Conservation (phyloP, 2,888 invertebrate genomes). For the Mantis religiosa region DNA sequence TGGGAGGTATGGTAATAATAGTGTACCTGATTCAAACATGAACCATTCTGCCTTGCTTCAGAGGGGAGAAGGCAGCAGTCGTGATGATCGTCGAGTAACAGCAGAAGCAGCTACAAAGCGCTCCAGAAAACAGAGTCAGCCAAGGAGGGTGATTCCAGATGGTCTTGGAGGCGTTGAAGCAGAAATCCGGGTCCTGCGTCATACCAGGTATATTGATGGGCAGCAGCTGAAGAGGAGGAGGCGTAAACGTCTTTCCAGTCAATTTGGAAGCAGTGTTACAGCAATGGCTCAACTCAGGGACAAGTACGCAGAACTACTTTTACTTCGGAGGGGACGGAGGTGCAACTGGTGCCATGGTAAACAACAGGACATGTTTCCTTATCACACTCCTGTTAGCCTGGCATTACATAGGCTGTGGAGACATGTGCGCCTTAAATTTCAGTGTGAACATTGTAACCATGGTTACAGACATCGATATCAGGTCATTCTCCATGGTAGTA, state of each 20-base stretch:
- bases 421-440: constrained; percentile 45
- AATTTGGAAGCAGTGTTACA: constrained; percentile 24
- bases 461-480: constrained; percentile 49
- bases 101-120: constrained; percentile 37
- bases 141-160: constrained; percentile 46
- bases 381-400: constrained; percentile 47
- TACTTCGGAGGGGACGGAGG: constrained; percentile 39
- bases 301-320: constrained; percentile 43
- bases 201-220: constrained; percentile 32
- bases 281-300: constrained; percentile 39
- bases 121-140: constrained; percentile 51
- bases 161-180: constrained; percentile 33
- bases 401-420: constrained; percentile 51
- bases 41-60: constrained; percentile 18
- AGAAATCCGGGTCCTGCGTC: constrained; percentile 39
- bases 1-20: constrained; percentile 17
- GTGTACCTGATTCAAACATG: constrained; percentile 26
- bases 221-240: background rate
- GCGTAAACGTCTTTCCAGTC: constrained; percentile 7
- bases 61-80: constrained; percentile 15
- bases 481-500: constrained; percentile 47
- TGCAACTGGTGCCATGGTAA: constrained; percentile 41
- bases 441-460: constrained; percentile 49
- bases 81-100: background rate
- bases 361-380: constrained; percentile 43